Evolutionary conservation across 2,888 invertebrate genomes (phyloP).

Genomic region (Trachelus stipa): DNA sequence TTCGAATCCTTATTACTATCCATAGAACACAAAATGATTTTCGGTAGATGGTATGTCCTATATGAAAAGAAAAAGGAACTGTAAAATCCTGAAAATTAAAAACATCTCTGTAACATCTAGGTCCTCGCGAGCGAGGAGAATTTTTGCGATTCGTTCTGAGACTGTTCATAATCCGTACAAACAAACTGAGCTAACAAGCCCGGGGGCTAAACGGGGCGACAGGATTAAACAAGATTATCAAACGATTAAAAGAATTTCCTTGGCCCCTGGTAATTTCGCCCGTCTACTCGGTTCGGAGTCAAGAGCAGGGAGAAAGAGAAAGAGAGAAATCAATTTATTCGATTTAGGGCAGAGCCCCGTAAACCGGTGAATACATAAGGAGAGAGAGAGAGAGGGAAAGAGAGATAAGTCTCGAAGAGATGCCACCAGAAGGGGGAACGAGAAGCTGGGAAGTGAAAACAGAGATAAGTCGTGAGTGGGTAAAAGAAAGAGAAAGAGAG

Average conservation of each 20-base stretch:
- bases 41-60: too few relatives aligned
- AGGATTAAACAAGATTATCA: slow-evolving; percentile 61
- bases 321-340: slow-evolving; percentile 4
- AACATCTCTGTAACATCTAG: too few relatives aligned
- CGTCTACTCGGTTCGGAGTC: slow-evolving; percentile 18
- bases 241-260: slow-evolving; percentile 62
- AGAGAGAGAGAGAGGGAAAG: slow-evolving; percentile 13
- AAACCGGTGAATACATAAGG: slow-evolving; percentile 8
- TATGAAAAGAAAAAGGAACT: too few relatives aligned
- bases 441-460: slow-evolving; percentile 23
- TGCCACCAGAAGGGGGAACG: slow-evolving; percentile 13
- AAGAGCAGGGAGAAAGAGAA: slow-evolving; percentile 19
- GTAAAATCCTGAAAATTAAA: too few relatives aligned
- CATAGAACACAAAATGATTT: too few relatives aligned
- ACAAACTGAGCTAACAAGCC: slow-evolving; percentile 49
- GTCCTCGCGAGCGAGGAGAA: too few relatives aligned
- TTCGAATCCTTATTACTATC: too few relatives aligned
- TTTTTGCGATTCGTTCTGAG: slow-evolving; percentile 19
- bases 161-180: slow-evolving; percentile 56
- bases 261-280: slow-evolving; percentile 41
- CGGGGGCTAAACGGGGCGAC: slow-evolving; percentile 42
- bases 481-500: background rate
- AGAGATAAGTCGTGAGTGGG: slow-evolving; percentile 24
- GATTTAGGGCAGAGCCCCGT: too few relatives aligned
- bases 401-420: slow-evolving; percentile 1